phyloP scores from a whole-genome alignment of 2,888 invertebrate genomes.

The Biston betularia region DNA sequence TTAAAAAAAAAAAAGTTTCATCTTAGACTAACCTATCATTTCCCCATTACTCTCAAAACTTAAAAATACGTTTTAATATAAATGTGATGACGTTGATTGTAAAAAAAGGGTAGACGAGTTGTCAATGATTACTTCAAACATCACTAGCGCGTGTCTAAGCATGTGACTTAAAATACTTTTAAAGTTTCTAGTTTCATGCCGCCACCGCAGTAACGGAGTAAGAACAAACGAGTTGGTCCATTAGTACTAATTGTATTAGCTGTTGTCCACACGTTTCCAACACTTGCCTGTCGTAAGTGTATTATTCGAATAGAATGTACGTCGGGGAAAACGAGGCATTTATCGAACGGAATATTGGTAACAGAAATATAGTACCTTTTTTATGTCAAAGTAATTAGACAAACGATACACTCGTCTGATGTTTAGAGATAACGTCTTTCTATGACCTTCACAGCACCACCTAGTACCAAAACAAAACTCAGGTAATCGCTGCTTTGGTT shows the following conservation, averaged over 20 bases:
- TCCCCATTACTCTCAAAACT: too few relatives aligned
- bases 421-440: too few relatives aligned
- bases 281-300: conserved; percentile 29
- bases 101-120: neutral
- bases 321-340: neutral
- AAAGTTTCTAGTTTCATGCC: conserved; percentile 10
- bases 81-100: too few relatives aligned
- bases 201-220: conserved; percentile 21
- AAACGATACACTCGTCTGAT: too few relatives aligned
- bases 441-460: too few relatives aligned
- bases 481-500: too few relatives aligned
- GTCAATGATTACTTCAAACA: neutral
- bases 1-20: too few relatives aligned
- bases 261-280: conserved; percentile 42
- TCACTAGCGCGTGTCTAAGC: conserved; percentile 14
- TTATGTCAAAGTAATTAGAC: too few relatives aligned
- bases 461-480: too few relatives aligned
- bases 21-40: too few relatives aligned
- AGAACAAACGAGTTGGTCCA: conserved; percentile 58
- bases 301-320: conserved; percentile 26
- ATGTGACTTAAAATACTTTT: conserved; percentile 6
- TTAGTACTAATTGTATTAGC: conserved; percentile 71
- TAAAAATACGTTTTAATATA: too few relatives aligned
- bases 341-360: conserved; percentile 2
- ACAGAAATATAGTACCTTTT: neutral